These are phyloP conservation scores for Andrena praecox DNA, from an alignment of 2,888 invertebrate genomes.

Conservation along the genomic window DNA sequence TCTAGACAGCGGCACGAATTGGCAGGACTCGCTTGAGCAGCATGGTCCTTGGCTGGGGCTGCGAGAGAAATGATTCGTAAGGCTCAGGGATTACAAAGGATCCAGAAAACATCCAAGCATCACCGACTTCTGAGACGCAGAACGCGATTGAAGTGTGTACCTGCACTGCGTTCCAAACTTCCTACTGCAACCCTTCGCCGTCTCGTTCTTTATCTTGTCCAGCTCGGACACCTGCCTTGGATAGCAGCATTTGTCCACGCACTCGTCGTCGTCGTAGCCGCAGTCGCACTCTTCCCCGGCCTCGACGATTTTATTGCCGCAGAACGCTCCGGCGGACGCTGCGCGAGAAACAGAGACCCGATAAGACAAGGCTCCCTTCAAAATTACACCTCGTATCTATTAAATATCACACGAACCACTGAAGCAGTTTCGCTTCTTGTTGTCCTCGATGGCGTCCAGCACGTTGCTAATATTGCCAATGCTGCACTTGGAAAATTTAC, in stretches of 20 bases:
- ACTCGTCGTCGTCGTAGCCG: slow-evolving; percentile 96
- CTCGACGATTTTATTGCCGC: slow-evolving; percentile 99
- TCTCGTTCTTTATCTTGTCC: slow-evolving; percentile 89
- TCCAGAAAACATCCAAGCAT: not conserved
- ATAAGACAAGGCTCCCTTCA: not conserved
- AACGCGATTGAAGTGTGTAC: slow-evolving; percentile 81
- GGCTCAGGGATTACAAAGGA: not conserved
- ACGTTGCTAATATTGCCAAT: slow-evolving; percentile 98
- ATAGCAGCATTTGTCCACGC: slow-evolving; percentile 97
- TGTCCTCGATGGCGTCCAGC: slow-evolving; percentile 95
- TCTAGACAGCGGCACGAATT: slow-evolving; percentile 89
- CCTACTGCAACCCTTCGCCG: slow-evolving; percentile 93
- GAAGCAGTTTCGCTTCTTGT: slow-evolving; percentile 97
- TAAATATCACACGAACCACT: slow-evolving; percentile 85
- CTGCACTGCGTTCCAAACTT: slow-evolving; percentile 93
- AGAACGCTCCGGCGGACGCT: slow-evolving; percentile 92
- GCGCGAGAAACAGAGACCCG: not conserved
- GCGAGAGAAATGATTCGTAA: slow-evolving; percentile 5
- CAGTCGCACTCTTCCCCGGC: slow-evolving; percentile 99
- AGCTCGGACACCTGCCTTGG: slow-evolving; percentile 91
- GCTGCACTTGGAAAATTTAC: slow-evolving; percentile 97
- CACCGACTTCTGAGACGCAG: not conserved
- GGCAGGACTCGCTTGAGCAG: slow-evolving; percentile 92
- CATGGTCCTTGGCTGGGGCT: slow-evolving; percentile 99
- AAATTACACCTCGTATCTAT: not conserved